Base-by-base conservation (phyloP, 2,797 vertebrate species). In the Sebastes iracundus region DNA sequence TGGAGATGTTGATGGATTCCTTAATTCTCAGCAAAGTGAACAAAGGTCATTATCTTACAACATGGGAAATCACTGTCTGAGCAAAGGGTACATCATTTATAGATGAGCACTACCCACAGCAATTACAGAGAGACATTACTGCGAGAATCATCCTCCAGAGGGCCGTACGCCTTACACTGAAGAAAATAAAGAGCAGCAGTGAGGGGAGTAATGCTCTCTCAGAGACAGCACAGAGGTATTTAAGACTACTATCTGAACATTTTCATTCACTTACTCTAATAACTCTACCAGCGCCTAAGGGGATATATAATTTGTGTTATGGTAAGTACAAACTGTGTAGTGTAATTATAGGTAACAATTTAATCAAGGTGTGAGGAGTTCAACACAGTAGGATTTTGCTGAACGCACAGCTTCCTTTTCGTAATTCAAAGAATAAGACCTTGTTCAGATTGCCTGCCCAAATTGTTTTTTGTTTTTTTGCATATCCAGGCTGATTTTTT, bases 61-160 rank as follows among this genome's bases (percentile, higher is more conserved):
- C 55, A 42, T 3, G n/a, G 42, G 33, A 71, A 35, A 55, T 61
- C 14, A 18, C 30, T n/a, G 46, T 61, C 28, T 30, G 30, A 33
- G 73, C n/a, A 32, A 66, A 55, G 10, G 42, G 18, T 72, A 25
- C 46, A 14, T 83, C n/a, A 80, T 85, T 89, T 80, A 85, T 77
- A 74, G 59, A 80, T 79, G 77, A 88, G 58, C 38, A 33, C 67
- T 62, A 60, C 61, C 23, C 30, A 67, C 64, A 77, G 60, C 73
- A 87, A 80, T 82, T 85, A 81, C 59, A 81, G 35, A 32, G 53
- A 79, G 74, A 49, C 79, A 77, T 88, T 81, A 74, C 66, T 78
- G 12, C 27, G 53, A 68, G 78, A 66, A 63, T 30, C 13, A 35
- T 55, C 85, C 70, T 74, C 65, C 11, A 23, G 75, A 77, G 77